A percentile compares a stretch with the other conserved stretches of the same genome.
phyloP scores from a whole-genome alignment of 2,888 invertebrate species.

The Aethes cnicana region DNA sequence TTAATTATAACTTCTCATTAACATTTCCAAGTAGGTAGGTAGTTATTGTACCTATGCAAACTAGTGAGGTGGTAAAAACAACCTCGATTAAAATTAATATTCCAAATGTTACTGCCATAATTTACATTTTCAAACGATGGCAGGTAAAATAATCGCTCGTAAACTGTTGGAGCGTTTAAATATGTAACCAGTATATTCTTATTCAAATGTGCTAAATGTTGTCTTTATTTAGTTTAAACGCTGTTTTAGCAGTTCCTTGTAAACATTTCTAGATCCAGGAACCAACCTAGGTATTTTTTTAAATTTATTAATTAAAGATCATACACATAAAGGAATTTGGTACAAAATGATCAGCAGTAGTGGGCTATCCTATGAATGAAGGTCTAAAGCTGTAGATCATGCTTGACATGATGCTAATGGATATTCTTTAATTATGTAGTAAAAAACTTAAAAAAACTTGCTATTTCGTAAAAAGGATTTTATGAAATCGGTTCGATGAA shows the following conservation, averaged over 20 bases:
- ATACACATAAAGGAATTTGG: too few relatives aligned
- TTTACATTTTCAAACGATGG: slow-evolving; percentile 19
- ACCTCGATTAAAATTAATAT: slow-evolving; percentile 23
- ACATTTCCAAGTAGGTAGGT: slow-evolving; percentile 25
- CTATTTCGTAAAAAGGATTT: too few relatives aligned
- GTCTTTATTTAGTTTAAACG: slow-evolving; percentile 3
- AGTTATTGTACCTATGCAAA: slow-evolving; percentile 21
- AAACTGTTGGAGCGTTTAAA: slow-evolving; percentile 14
- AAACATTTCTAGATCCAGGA: too few relatives aligned
- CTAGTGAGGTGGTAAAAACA: slow-evolving; percentile 17
- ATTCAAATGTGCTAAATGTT: slow-evolving; percentile 16
- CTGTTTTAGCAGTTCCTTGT: background rate
- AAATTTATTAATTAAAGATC: too few relatives aligned
- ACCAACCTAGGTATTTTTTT: too few relatives aligned
- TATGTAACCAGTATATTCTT: slow-evolving; percentile 16
- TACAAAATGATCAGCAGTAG: too few relatives aligned
- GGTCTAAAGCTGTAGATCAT: too few relatives aligned
- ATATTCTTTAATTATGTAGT: too few relatives aligned
- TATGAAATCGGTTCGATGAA: too few relatives aligned
- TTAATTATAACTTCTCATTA: slow-evolving; percentile 29
- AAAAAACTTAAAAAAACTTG: too few relatives aligned
- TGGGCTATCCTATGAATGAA: too few relatives aligned
- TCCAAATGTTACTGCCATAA: slow-evolving; percentile 22
- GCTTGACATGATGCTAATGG: too few relatives aligned
- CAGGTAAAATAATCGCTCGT: slow-evolving; percentile 12